Evolutionary conservation across 2,797 vertebrate species (phyloP).

Genomic region (Sebastolobus altivelis): DNA sequence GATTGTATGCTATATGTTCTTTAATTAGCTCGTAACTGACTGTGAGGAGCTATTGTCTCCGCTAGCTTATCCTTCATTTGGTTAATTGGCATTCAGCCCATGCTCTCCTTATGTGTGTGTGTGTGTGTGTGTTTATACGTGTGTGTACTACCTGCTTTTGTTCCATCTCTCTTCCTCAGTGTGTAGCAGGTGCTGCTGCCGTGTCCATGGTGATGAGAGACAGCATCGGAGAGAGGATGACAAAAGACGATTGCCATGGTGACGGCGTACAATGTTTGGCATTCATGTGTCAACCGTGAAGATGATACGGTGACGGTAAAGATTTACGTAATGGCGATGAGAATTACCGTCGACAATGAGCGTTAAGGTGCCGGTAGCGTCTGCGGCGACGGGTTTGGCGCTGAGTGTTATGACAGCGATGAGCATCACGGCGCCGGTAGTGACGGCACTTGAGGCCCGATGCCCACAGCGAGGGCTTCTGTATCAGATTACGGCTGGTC

Average conservation of each 20-base stretch:
- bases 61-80: constrained; percentile 63
- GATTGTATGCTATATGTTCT: constrained; percentile 68
- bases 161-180: constrained; percentile 40
- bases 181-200: constrained; percentile 47
- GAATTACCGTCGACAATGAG: constrained; percentile 22
- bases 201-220: constrained; percentile 70
- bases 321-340: constrained; percentile 20
- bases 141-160: constrained; percentile 53
- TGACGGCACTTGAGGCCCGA: constrained; percentile 36
- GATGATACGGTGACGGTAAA: constrained; percentile 13
- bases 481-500: constrained; percentile 66
- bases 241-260: constrained; percentile 71
- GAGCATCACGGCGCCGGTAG: constrained; percentile 1
- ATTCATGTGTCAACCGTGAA: constrained; percentile 20
- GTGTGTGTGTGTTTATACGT: constrained; percentile 10
- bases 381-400: constrained; percentile 1
- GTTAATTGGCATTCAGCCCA: constrained; percentile 71
- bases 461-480: constrained; percentile 37
- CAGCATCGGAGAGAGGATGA: constrained; percentile 39
- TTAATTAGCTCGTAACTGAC: constrained; percentile 75
- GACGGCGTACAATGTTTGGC: constrained; percentile 47
- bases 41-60: constrained; percentile 66
- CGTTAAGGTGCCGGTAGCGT: constrained; percentile 7
- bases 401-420: constrained; percentile 33
- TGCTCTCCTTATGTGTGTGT: constrained; percentile 12